Conservation (phyloP, 1,140 invertebrate species). For the Temnothorax curvispinosus region DNA sequence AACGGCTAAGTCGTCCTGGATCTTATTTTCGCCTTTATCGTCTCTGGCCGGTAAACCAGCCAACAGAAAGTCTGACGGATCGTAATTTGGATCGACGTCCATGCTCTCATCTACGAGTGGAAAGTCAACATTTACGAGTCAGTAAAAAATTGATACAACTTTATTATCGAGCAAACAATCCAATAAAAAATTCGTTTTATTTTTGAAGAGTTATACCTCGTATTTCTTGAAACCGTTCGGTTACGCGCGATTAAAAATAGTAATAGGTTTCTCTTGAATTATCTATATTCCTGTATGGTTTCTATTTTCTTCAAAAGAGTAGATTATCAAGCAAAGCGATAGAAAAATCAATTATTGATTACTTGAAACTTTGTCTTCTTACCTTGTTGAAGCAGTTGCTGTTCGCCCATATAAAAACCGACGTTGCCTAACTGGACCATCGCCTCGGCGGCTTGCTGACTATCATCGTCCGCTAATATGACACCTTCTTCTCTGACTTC, state of each 20-base stretch:
- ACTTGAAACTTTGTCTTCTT: constrained; percentile 38
- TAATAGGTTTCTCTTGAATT: neutral
- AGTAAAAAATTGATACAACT: neutral
- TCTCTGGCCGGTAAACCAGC: constrained; percentile 85
- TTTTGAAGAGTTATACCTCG: neutral
- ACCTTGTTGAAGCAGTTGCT: constrained; percentile 85
- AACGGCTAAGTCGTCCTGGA: constrained; percentile 91
- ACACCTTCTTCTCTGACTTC: constrained; percentile 78
- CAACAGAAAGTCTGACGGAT: constrained; percentile 93
- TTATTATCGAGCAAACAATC: neutral
- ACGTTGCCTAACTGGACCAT: constrained; percentile 94
- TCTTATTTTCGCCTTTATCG: constrained; percentile 83
- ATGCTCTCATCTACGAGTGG: constrained; percentile 89
- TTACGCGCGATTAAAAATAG: neutral
- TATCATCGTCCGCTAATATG: constrained; percentile 89
- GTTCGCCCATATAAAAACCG: constrained; percentile 88
- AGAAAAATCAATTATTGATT: neutral
- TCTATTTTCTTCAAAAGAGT: neutral
- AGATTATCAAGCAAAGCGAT: neutral
- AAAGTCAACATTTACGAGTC: neutral
- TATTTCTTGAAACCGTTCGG: neutral
- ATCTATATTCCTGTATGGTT: neutral
- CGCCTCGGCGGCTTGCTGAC: constrained; percentile 93
- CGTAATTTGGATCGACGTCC: constrained; percentile 94
- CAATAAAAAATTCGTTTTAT: neutral